Conservation (phyloP, 2,888 invertebrate species). For the Globia sparganii region DNA sequence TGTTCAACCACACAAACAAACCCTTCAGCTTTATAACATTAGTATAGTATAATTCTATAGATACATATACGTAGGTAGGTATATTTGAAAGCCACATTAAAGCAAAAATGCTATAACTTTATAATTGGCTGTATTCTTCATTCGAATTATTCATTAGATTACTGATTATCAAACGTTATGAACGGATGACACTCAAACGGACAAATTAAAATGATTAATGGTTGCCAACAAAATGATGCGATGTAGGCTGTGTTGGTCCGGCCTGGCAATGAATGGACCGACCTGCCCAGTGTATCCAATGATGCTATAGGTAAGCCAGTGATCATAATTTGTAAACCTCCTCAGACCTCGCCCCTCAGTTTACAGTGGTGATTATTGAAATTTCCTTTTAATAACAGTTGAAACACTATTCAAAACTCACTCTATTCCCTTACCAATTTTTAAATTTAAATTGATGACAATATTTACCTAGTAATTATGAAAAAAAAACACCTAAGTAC, state of each 20-base stretch:
- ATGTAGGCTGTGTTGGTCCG: not conserved
- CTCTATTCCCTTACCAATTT: no score
- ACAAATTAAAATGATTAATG: not conserved
- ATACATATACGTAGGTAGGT: no score
- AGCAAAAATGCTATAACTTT: slow-evolving; percentile 14
- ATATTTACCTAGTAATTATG: not conserved
- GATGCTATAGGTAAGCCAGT: not conserved
- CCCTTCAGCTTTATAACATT: no score
- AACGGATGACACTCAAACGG: not conserved
- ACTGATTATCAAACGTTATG: no score
- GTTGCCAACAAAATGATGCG: not conserved
- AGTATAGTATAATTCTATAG: no score
- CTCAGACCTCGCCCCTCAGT: not conserved
- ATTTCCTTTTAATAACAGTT: not conserved
- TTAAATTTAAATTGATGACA: not conserved
- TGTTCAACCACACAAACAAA: no score
- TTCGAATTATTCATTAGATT: not conserved
- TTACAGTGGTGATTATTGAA: not conserved
- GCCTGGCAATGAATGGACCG: no score
- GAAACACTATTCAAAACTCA: not conserved
- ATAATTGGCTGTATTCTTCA: slow-evolving; percentile 11
- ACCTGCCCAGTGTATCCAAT: not conserved
- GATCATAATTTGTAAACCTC: not conserved
- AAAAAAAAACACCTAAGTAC: not conserved
- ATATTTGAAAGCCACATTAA: slow-evolving; percentile 34